phyloP scores from a whole-genome alignment of 1,140 invertebrate species.

The Delia radicum region DNA sequence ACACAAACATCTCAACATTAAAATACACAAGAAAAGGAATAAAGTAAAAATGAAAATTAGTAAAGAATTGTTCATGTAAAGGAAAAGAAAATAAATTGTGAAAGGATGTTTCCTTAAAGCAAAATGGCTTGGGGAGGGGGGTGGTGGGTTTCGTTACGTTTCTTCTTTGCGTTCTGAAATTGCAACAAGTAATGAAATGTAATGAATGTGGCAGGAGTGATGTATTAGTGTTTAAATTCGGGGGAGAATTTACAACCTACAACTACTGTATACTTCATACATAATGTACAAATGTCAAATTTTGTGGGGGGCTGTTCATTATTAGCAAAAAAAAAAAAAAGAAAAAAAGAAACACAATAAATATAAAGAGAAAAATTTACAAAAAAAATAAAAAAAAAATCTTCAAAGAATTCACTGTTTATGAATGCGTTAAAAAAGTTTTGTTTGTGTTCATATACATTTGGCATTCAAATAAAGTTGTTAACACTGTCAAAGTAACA shows the following conservation, averaged over 20 bases:
- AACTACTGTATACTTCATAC: too few relatives aligned
- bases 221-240: too few relatives aligned
- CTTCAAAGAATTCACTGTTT: neutral
- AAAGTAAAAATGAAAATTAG: neutral
- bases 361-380: neutral
- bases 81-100: neutral
- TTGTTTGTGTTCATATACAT: neutral
- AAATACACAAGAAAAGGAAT: neutral
- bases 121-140: too few relatives aligned
- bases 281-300: too few relatives aligned
- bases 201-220: too few relatives aligned
- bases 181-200: conserved; percentile 11
- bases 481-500: conserved; percentile 1
- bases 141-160: neutral
- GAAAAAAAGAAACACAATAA: neutral
- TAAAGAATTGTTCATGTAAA: neutral
- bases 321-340: neutral
- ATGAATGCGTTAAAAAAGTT: neutral
- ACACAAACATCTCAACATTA: neutral
- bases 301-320: neutral
- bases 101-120: neutral
- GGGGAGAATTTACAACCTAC: too few relatives aligned
- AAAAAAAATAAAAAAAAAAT: neutral
- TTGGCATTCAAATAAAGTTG: conserved; percentile 13
- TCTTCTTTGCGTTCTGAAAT: too few relatives aligned